phyloP scores from a whole-genome alignment of 2,797 vertebrate species.

The Falco naumanni region DNA sequence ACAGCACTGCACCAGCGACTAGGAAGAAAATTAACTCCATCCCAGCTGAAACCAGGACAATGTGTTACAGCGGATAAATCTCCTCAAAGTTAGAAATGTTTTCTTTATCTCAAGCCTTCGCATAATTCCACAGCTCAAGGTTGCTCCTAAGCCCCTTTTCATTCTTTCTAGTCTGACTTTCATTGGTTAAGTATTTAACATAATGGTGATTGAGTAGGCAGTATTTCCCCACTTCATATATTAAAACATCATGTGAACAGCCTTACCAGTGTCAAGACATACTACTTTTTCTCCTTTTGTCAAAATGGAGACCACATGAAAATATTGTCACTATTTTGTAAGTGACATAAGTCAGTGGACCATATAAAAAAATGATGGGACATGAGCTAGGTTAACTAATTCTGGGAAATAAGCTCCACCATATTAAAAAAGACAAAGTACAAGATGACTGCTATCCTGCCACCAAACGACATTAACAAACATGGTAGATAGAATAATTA shows the following conservation, averaged over 20 bases:
- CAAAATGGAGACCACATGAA: neutral
- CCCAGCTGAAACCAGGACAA: no score
- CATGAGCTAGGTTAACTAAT: neutral
- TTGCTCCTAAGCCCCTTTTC: neutral
- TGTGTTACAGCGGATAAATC: neutral
- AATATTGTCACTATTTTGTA: neutral
- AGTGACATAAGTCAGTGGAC: neutral
- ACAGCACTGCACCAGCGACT: no score
- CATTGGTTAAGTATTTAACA: neutral
- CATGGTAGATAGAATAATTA: neutral
- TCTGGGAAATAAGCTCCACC: neutral
- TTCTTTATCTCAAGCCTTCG: neutral
- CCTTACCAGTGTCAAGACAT: neutral
- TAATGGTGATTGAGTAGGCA: neutral
- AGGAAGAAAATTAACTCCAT: no score
- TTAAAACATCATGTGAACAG: neutral
- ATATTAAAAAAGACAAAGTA: neutral
- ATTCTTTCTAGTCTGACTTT: neutral
- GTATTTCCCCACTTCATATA: neutral
- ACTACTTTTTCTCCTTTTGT: neutral
- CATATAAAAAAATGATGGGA: neutral
- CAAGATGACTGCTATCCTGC: rapidly evolving
- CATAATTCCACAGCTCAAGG: neutral
- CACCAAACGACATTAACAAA: neutral
- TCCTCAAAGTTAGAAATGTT: neutral